Conservation (phyloP, 2,888 invertebrate genomes). For the Boloria selene region DNA sequence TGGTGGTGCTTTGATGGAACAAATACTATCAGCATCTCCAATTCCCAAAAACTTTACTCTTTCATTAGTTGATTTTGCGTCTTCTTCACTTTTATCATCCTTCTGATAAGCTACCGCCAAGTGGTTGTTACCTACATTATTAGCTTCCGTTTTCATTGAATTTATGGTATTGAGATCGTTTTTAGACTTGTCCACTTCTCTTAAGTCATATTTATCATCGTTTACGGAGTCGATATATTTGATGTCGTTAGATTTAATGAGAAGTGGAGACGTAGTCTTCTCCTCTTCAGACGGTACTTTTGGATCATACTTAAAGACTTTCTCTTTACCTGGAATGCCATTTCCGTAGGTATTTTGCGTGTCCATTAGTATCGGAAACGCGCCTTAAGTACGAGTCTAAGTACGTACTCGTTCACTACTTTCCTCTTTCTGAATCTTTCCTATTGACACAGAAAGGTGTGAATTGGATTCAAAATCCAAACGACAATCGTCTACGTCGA, state of each 20-base stretch:
- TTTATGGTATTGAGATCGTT: slow-evolving; percentile 69
- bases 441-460: slow-evolving; percentile 53
- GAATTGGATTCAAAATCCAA: slow-evolving; percentile 63
- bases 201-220: slow-evolving; percentile 56
- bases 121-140: slow-evolving; percentile 51
- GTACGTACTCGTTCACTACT: slow-evolving; percentile 47
- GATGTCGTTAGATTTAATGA: slow-evolving; percentile 60
- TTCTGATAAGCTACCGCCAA: slow-evolving; percentile 62
- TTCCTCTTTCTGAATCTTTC: slow-evolving; percentile 52
- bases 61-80: slow-evolving; percentile 71
- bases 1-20: slow-evolving; percentile 63
- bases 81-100: slow-evolving; percentile 62
- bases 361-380: slow-evolving; percentile 70
- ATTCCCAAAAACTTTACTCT: slow-evolving; percentile 80
- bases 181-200: slow-evolving; percentile 53
- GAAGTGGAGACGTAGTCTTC: slow-evolving; percentile 74
- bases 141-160: slow-evolving; percentile 64
- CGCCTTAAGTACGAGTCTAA: slow-evolving; percentile 57
- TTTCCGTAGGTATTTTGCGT: slow-evolving; percentile 68
- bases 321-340: slow-evolving; percentile 76
- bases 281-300: slow-evolving; percentile 77
- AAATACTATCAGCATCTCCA: slow-evolving; percentile 76
- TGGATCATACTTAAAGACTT: slow-evolving; percentile 63
- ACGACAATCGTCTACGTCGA: slow-evolving; percentile 62
- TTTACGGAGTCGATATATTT: slow-evolving; percentile 67